Conservation (phyloP, 2,113 vertebrate species). For the Anguilla japonica region DNA sequence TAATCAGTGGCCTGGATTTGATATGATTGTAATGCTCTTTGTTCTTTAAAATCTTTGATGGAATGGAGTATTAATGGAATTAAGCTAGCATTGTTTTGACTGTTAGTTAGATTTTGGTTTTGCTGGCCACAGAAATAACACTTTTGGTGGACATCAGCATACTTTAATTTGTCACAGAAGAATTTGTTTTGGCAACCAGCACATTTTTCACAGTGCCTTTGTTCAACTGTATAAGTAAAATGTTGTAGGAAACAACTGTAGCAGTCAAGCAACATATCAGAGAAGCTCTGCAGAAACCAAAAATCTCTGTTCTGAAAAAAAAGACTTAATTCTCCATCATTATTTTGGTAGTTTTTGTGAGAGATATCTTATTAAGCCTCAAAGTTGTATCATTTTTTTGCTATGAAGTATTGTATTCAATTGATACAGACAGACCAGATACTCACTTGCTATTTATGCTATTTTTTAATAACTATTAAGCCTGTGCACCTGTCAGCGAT, state of each 20-base stretch:
- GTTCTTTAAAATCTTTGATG: not conserved
- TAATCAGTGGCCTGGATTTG: not conserved
- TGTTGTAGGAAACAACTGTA: no score
- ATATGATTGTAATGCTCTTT: not conserved
- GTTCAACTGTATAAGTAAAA: no score
- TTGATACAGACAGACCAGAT: not conserved
- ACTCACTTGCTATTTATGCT: slow-evolving; percentile 39
- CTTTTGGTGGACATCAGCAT: not conserved
- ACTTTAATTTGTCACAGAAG: not conserved
- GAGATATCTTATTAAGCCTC: not conserved
- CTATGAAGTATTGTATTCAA: not conserved
- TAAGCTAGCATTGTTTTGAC: not conserved
- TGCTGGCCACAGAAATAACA: not conserved
- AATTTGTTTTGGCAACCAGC: no score
- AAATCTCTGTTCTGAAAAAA: no score
- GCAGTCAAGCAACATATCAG: no score
- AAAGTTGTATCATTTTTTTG: not conserved
- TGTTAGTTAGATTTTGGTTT: not conserved
- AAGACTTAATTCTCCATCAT: no score
- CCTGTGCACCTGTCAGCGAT: slow-evolving; percentile 32
- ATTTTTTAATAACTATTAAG: slow-evolving; percentile 20
- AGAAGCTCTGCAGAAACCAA: no score
- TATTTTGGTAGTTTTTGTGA: not conserved
- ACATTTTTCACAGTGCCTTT: no score
- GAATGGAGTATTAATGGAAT: not conserved